These are phyloP conservation scores for Cranoglanis bouderius DNA, from an alignment of 2,113 vertebrate species.

Conservation along the genomic window DNA sequence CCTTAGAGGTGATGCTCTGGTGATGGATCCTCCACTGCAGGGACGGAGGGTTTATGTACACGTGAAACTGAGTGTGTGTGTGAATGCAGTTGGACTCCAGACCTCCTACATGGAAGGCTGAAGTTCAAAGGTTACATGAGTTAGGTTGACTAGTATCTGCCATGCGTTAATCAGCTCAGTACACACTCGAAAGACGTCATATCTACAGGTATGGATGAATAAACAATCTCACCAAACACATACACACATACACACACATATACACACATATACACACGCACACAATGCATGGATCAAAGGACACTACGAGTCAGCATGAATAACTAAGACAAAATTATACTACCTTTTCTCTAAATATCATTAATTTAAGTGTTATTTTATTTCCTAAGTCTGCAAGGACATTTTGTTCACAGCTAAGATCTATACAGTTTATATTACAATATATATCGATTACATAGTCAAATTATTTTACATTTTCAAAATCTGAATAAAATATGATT, in stretches of 20 bases:
- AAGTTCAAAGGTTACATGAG: conserved; percentile 54
- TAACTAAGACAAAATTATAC: background rate
- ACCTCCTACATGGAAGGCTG: conserved; percentile 51
- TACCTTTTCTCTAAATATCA: background rate
- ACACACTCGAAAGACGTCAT: background rate
- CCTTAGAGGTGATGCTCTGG: conserved; percentile 55
- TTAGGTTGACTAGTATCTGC: background rate
- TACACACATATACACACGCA: background rate
- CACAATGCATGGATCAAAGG: background rate
- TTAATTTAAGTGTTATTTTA: background rate
- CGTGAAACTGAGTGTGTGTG: background rate
- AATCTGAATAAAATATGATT: background rate
- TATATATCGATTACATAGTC: background rate
- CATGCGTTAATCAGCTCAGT: conserved; percentile 15
- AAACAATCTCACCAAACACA: background rate
- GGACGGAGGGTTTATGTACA: conserved; percentile 54
- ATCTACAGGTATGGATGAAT: background rate
- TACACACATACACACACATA: background rate
- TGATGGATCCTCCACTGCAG: conserved; percentile 34
- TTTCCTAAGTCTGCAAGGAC: background rate
- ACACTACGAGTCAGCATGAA: background rate
- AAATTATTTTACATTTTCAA: background rate
- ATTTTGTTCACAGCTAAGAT: background rate
- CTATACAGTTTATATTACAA: background rate
- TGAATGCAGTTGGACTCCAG: conserved; percentile 57